Base-by-base conservation (phyloP, 2,797 vertebrate genomes). In the Todus mexicanus region DNA sequence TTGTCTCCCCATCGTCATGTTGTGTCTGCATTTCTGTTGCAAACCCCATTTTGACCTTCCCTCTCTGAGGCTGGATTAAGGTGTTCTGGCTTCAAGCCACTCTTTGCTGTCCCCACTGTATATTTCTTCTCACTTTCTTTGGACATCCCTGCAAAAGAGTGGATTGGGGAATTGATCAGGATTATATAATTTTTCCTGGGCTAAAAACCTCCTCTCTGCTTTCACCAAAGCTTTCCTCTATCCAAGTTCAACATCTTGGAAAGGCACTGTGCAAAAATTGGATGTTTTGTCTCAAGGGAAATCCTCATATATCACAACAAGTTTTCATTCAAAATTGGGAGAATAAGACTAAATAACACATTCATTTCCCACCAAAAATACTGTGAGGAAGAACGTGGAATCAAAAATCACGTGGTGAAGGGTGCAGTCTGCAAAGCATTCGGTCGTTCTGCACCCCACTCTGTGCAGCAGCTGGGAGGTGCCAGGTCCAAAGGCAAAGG, bases 21-120 rank as follows among this genome's bases (percentile, higher is more conserved):
- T 94, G 70, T 92, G 92, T 96, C 95, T 96, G 77, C 19, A 15
- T 94, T 92, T 94, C 94, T 95, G 37, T 56, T 94, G 38, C 79
- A 95, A 95, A 84, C 72, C 76, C 63, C 33, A 42, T 84, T 93
- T 86, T 93, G 93, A 96, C 87, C 92, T 95, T 92, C 82, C 5
- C 15, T 92, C 64, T 75, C 59, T 61, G 59, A 81, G 60, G 68
- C 83, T 91, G 70, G 84, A 91, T 94, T 94, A 94, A 93, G 45
- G 84, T 92, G 73, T 63, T 25, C 87, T 94, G 83, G 89, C 76
- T 89, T 56, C 29, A 33, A 38, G 83, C 91, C 87, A 66, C 59
- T 84, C 25, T 77, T 83, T 89, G 72, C 61, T 72, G 70, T 35
- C 79, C 79, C 66, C 47, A 78, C 1, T 1, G 9, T 84, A 26